A percentile compares a stretch with the other conserved stretches of the same genome.
phyloP scores from a whole-genome alignment of 2,113 vertebrate genomes.

The Platichthys stellatus region DNA sequence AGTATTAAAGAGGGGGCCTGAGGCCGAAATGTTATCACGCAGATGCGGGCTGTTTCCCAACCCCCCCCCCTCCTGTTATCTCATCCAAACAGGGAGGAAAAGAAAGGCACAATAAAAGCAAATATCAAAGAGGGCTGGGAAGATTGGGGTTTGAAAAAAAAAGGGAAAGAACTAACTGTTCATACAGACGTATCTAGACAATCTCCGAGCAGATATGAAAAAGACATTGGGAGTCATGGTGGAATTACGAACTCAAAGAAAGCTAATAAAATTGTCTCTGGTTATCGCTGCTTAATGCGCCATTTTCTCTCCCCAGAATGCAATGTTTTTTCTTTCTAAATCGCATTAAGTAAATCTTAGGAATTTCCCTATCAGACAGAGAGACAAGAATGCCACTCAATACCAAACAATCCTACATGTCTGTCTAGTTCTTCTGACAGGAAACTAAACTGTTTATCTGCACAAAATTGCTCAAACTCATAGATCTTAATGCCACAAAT shows the following conservation, averaged over 20 bases:
- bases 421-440: too few species aligned
- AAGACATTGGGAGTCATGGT: constrained; percentile 36
- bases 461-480: neutral
- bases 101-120: constrained; percentile 54
- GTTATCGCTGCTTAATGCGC: constrained; percentile 31
- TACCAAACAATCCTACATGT: neutral
- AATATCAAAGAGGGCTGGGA: constrained; percentile 37
- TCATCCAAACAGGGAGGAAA: constrained; percentile 42
- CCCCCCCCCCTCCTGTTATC: constrained; percentile 31
- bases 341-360: constrained; percentile 19
- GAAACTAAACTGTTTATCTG: neutral
- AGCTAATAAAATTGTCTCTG: constrained; percentile 43
- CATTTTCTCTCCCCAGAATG: neutral
- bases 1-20: constrained; percentile 42
- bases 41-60: constrained; percentile 9
- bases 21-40: constrained; percentile 53
- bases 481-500: neutral
- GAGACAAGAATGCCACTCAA: neutral
- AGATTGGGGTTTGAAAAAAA: constrained; percentile 38
- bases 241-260: constrained; percentile 35
- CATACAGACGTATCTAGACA: constrained; percentile 42
- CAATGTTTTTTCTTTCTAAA: neutral
- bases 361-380: constrained; percentile 21
- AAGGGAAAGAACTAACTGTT: constrained; percentile 14
- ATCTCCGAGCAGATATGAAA: constrained; percentile 51